phyloP scores from a whole-genome alignment of 2,113 vertebrate genomes.

The Trematocara unimaculatum region DNA sequence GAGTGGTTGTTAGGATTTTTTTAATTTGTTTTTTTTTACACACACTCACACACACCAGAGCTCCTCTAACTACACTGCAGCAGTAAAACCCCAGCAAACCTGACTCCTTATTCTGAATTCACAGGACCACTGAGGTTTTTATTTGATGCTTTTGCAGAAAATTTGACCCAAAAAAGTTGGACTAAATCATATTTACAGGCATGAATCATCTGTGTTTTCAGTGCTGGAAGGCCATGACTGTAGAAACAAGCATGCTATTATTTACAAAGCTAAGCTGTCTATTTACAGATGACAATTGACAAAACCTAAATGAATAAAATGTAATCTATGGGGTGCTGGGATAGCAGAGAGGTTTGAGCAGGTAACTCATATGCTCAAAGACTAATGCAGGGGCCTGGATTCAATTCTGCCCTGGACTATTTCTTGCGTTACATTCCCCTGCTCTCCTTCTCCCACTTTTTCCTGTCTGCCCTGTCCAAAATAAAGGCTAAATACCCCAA shows the following conservation, averaged over 20 bases:
- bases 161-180: neutral
- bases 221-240: neutral
- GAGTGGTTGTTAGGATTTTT: neutral
- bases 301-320: neutral
- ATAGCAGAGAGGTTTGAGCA: accelerated
- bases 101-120: neutral
- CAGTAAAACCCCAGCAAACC: neutral
- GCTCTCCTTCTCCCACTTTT: neutral
- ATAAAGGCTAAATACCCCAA: neutral
- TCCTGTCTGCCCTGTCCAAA: neutral
- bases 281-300: neutral
- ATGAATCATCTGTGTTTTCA: neutral
- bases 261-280: neutral
- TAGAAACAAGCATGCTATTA: neutral
- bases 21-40: neutral
- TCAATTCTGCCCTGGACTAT: neutral
- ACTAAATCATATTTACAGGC: neutral
- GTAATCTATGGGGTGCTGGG: accelerated
- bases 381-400: neutral
- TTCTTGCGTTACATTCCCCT: neutral
- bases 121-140: neutral
- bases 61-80: neutral
- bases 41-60: neutral
- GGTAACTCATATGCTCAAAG: neutral
- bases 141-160: neutral